A percentile compares a stretch with the other conserved stretches of the same genome.
Evolutionary conservation across 2,113 vertebrate genomes (phyloP).

Genomic region (Hydrolagus affinis): DNA sequence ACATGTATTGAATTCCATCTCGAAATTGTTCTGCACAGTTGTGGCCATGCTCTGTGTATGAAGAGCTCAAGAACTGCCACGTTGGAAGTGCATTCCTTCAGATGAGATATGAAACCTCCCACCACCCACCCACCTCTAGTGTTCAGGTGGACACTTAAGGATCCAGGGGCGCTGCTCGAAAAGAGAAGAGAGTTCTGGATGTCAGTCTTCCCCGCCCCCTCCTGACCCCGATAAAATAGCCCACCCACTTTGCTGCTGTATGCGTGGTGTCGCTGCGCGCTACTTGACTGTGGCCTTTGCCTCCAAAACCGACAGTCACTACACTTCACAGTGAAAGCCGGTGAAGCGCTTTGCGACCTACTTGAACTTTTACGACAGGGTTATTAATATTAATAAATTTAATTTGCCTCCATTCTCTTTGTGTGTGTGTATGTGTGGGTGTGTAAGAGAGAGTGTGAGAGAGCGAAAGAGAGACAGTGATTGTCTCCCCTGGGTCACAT

Average conservation of each 20-base stretch:
- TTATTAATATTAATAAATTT: too few relatives aligned
- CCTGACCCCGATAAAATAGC: not conserved
- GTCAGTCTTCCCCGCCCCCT: not conserved
- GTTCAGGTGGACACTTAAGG: not conserved
- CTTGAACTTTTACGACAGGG: too few relatives aligned
- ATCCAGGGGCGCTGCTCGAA: not conserved
- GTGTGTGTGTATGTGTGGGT: too few relatives aligned
- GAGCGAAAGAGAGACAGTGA: too few relatives aligned
- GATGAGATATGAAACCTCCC: not conserved
- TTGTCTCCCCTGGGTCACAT: too few relatives aligned
- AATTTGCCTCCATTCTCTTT: too few relatives aligned
- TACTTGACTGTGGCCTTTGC: not conserved
- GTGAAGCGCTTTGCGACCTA: too few relatives aligned
- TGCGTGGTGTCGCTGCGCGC: not conserved
- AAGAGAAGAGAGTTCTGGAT: not conserved
- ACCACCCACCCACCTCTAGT: too few relatives aligned
- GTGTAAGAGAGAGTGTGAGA: too few relatives aligned
- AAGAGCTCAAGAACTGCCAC: not conserved
- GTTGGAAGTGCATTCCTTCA: not conserved
- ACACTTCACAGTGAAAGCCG: too few relatives aligned
- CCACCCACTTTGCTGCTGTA: not conserved
- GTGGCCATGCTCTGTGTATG: not conserved
- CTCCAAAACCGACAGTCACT: too few relatives aligned
- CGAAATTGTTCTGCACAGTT: too few relatives aligned
- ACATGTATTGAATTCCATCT: not conserved